phyloP scores from a whole-genome alignment of 2,888 invertebrate species.

The Amphipoea oculea region DNA sequence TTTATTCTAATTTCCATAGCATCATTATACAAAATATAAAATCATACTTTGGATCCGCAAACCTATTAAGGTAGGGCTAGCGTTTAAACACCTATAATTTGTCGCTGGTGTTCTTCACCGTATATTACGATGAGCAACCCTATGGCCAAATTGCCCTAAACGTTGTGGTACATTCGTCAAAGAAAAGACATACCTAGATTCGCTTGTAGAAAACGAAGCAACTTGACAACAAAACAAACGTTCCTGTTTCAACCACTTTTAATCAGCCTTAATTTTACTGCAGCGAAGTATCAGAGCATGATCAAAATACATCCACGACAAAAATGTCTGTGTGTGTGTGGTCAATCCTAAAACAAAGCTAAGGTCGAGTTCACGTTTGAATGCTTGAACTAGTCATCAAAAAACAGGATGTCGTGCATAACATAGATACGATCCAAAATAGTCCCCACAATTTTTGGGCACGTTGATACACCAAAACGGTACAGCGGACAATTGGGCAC shows the following conservation, averaged over 20 bases:
- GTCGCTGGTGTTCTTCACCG: not conserved
- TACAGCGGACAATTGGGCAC: conserved; percentile 75
- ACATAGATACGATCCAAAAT: conserved; percentile 51
- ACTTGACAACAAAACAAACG: not conserved
- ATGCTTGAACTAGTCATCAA: conserved; percentile 37
- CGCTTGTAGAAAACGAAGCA: not conserved
- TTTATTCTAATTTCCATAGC: not conserved
- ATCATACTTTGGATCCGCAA: not conserved
- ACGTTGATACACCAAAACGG: conserved; percentile 58
- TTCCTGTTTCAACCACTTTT: conserved; percentile 1
- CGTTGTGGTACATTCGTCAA: not conserved
- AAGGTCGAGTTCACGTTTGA: conserved; percentile 24
- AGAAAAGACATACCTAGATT: not conserved
- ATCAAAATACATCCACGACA: not conserved
- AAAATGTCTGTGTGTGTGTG: not conserved
- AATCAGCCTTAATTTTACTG: conserved; percentile 1
- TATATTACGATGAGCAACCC: not conserved
- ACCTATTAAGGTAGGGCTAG: not conserved
- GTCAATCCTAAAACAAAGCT: conserved; percentile 22
- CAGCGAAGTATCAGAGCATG: conserved; percentile 1
- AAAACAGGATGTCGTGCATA: conserved; percentile 50
- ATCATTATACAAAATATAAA: not conserved
- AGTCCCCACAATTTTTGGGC: conserved; percentile 48
- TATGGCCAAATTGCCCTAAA: not conserved
- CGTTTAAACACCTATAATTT: not conserved